Evolutionary conservation across 2,797 vertebrate genomes (phyloP), one percentile per base, ranked within the genome.

Genomic region (Lates japonicus): DNA sequence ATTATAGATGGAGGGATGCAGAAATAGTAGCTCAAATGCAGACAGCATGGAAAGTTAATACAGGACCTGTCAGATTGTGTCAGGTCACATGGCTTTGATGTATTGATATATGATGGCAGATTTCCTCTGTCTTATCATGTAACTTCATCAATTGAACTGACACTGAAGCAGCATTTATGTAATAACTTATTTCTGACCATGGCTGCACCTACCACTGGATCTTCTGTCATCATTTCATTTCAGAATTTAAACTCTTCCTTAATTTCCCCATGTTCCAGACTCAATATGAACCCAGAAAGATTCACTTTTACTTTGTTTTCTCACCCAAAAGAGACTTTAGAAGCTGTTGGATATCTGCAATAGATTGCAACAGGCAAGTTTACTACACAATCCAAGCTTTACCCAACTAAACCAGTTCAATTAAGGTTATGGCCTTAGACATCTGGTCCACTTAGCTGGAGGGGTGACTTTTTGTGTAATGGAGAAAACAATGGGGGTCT

Each of bases 391-490:
- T 68, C 39, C 16, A 59, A 78, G 69, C 67, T 76, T 81, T 54
- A 54, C 17, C 12, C 29, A 71, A 69, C n/a, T 62, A 57, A 64
- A 31, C 17, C 13, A 22, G 25, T 59, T 85, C 54, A 58, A 69
- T 82, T 62, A 68, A 44, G 33, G 51, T 67, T 85, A 61, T 75
- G 69, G 29, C 72, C 67, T 74, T 14, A 55, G 49, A 80, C 76
- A 78, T 82, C 68, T 76, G 78, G 61, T 41, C 46, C 42, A 60
- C 67, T 78, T 49, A 76, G 74, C 54, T 69, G 59, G 59, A 70
- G 42, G 69, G 20, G 19, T 25, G 71, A 57, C 73, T 77, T 81
- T 67, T 46, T 49, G 42, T 77, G 12, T 76, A 76, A 80, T 80
- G 55, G 68, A 72, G 29, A 82, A 72, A 63, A 70, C 66, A 73